A percentile compares a stretch with the other conserved stretches of the same genome.
These are phyloP conservation scores for Dastarcus helophoroides DNA, from an alignment of 2,888 invertebrate species.

Conservation along the genomic window DNA sequence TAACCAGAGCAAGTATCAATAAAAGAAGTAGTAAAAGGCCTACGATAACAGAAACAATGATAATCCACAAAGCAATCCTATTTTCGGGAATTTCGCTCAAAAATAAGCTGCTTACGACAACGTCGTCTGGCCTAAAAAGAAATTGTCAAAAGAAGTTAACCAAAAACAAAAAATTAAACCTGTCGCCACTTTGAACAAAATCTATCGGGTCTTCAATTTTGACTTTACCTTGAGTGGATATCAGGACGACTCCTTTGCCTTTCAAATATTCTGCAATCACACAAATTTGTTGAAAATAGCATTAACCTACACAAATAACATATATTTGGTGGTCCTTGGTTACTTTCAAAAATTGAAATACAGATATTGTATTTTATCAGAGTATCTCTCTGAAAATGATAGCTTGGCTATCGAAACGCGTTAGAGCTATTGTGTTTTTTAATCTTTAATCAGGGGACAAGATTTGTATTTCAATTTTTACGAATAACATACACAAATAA, in stretches of 20 bases:
- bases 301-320: no score
- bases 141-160: not conserved
- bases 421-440: no score
- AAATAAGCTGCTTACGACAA: slow-evolving; percentile 31
- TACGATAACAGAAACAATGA: slow-evolving; percentile 34
- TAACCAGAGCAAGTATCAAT: slow-evolving; percentile 31
- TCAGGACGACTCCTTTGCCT: slow-evolving; percentile 31
- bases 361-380: no score
- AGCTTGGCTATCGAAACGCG: no score
- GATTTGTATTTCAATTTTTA: no score
- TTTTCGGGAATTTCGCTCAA: slow-evolving; percentile 25
- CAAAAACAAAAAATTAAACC: slow-evolving; percentile 9
- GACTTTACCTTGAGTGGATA: slow-evolving; percentile 29
- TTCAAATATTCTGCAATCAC: slow-evolving; percentile 22
- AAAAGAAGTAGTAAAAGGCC: slow-evolving; percentile 36
- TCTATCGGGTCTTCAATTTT: slow-evolving; percentile 21
- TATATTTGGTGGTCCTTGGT: no score
- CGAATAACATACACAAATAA: no score
- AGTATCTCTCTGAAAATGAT: no score
- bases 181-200: slow-evolving; percentile 21
- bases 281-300: no score
- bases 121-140: slow-evolving; percentile 21
- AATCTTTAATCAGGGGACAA: no score
- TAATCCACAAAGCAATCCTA: slow-evolving; percentile 36
- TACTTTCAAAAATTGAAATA: no score